A percentile compares a stretch with the other conserved stretches of the same genome.
Conservation (phyloP, 2,888 invertebrate genomes). For the Abrostola tripartita region DNA sequence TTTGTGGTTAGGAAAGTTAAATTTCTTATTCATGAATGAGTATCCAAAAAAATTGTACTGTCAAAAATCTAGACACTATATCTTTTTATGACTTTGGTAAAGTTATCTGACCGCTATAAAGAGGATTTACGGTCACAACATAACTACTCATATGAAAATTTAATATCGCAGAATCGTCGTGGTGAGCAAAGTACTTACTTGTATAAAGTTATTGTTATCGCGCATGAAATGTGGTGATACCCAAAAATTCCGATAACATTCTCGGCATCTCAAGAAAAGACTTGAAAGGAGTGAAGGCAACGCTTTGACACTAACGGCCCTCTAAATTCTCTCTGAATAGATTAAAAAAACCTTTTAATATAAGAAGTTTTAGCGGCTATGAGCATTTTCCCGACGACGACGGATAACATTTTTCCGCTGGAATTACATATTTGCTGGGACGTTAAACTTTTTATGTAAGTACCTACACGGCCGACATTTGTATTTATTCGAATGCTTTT, state of each 20-base stretch:
- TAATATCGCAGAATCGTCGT: constrained; percentile 38
- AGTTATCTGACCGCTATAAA: constrained; percentile 24
- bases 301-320: constrained; percentile 72
- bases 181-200: constrained; percentile 43
- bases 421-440: constrained; percentile 57
- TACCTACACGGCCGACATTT: constrained; percentile 36
- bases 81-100: constrained; percentile 6
- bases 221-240: constrained; percentile 60
- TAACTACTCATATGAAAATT: constrained; percentile 43
- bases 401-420: constrained; percentile 52
- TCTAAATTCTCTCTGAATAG: constrained; percentile 71
- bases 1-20: too few species aligned
- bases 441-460: constrained; percentile 51
- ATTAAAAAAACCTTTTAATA: constrained; percentile 72
- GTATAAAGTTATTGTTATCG: constrained; percentile 54
- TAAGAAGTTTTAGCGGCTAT: constrained; percentile 61
- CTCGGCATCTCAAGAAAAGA: constrained; percentile 62
- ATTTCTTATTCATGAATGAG: not conserved
- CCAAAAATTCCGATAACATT: constrained; percentile 64
- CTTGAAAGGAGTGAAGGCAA: constrained; percentile 64
- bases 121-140: constrained; percentile 26
- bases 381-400: constrained; percentile 41
- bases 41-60: not conserved
- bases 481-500: constrained; percentile 52
- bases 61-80: constrained; percentile 7